A percentile compares a stretch with the other conserved stretches of the same genome.
These are phyloP conservation scores for Ophraella communa DNA, from an alignment of 2,888 invertebrate genomes.

Conservation along the genomic window DNA sequence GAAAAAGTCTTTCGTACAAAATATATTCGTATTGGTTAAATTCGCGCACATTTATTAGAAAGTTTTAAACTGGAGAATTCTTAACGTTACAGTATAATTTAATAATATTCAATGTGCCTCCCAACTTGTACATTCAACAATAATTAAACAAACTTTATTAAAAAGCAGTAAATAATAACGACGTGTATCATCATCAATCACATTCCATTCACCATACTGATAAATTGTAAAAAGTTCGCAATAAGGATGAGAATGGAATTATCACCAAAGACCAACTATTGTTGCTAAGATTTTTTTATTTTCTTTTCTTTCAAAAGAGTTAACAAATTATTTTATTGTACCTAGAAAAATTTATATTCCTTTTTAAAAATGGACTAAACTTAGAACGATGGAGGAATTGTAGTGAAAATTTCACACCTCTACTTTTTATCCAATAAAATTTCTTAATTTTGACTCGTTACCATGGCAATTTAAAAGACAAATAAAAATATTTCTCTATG, in stretches of 20 bases:
- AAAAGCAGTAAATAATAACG: constrained; percentile 24
- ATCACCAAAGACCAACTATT: not conserved
- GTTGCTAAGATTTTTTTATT: no score
- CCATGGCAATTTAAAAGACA: no score
- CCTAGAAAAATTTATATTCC: no score
- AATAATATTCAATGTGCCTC: constrained; percentile 58
- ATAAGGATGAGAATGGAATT: constrained; percentile 43
- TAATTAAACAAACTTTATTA: constrained; percentile 39
- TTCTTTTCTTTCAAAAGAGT: no score
- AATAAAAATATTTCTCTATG: no score
- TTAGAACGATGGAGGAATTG: no score
- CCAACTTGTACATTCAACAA: constrained; percentile 53
- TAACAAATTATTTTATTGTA: no score
- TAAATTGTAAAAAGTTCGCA: constrained; percentile 46
- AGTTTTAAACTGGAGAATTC: constrained; percentile 12
- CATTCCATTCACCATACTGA: constrained; percentile 40
- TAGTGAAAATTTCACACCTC: no score
- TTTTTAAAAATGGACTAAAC: no score
- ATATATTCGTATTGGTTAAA: not conserved
- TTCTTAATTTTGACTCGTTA: no score
- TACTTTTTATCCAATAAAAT: no score
- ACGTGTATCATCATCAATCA: constrained; percentile 29
- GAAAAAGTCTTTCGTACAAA: not conserved
- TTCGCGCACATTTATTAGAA: not conserved
- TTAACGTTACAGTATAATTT: constrained; percentile 43